A percentile compares a stretch with the other conserved stretches of the same genome.
These are phyloP conservation scores for Danionella cerebrum DNA, from an alignment of 2,113 vertebrate species.

Conservation along the genomic window DNA sequence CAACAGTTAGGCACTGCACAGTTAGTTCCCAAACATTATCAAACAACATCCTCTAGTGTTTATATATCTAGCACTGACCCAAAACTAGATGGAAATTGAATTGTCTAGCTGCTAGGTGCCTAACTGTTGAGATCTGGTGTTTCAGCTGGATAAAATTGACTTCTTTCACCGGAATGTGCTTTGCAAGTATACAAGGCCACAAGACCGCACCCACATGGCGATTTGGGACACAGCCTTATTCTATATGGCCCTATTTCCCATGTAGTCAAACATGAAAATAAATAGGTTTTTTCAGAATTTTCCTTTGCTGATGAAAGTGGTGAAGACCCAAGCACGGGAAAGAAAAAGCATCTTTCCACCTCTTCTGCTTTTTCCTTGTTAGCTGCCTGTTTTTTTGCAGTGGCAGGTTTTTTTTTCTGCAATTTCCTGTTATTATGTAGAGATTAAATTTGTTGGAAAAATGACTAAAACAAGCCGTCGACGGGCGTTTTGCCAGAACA, in stretches of 20 bases:
- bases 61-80: too few species aligned
- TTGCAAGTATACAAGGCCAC: background rate
- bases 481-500: constrained; percentile 25
- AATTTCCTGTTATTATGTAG: constrained; percentile 38
- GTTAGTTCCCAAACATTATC: too few species aligned
- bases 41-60: too few species aligned
- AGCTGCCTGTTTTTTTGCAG: constrained; percentile 30
- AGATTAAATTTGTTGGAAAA: constrained; percentile 40
- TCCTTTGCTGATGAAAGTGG: background rate
- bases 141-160: too few species aligned
- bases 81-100: too few species aligned
- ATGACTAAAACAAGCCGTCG: constrained; percentile 17
- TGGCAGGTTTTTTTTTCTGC: constrained; percentile 18
- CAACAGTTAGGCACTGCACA: too few species aligned
- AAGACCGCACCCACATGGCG: background rate
- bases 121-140: too few species aligned
- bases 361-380: background rate
- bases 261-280: background rate
- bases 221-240: background rate
- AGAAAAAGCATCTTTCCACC: background rate
- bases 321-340: background rate
- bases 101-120: too few species aligned
- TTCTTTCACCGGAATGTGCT: too few species aligned
- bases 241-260: background rate
- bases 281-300: background rate